phyloP scores from a whole-genome alignment of 2,888 invertebrate species.

The Chymomyza amoena region DNA sequence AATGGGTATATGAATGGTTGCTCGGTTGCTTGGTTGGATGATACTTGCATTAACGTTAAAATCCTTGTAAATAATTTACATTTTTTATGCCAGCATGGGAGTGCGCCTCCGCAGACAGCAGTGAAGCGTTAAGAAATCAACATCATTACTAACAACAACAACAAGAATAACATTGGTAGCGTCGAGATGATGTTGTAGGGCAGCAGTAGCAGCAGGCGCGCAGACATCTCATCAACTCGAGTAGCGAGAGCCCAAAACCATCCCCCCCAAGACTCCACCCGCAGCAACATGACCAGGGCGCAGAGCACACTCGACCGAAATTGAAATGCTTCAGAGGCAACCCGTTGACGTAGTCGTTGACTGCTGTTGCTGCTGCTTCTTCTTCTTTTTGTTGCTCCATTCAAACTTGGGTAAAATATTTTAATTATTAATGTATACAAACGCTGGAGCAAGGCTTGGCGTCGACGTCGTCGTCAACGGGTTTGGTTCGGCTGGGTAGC shows the following conservation, averaged over 20 bases:
- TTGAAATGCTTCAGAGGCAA: conserved; percentile 40
- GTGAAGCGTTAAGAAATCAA: conserved; percentile 51
- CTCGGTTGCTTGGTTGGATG: conserved; percentile 20
- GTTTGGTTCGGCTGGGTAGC: conserved; percentile 33
- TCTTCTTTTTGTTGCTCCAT: conserved; percentile 18
- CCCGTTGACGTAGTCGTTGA: neutral
- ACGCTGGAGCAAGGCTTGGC: conserved; percentile 27
- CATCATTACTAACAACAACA: conserved; percentile 45
- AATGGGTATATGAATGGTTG: conserved; percentile 12
- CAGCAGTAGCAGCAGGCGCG: conserved; percentile 13
- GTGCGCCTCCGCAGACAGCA: conserved; percentile 44
- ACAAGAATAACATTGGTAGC: conserved; percentile 18
- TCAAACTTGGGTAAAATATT: conserved; percentile 64
- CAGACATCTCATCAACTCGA: conserved; percentile 49
- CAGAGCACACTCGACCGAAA: conserved; percentile 44
- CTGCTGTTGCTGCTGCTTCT: too few species aligned
- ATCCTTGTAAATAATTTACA: conserved; percentile 61
- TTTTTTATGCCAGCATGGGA: conserved; percentile 33
- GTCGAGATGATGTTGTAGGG: conserved; percentile 10
- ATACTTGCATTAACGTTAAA: conserved; percentile 40
- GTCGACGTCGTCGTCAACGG: neutral
- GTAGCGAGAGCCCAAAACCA: conserved; percentile 29
- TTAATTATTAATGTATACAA: conserved; percentile 70
- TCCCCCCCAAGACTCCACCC: neutral
- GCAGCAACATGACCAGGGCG: neutral